A percentile compares a stretch with the other conserved stretches of the same genome.
Evolutionary conservation across 64 coral and sea anemone species (phyloP).

Genomic region (Actinia tenebrosa): DNA sequence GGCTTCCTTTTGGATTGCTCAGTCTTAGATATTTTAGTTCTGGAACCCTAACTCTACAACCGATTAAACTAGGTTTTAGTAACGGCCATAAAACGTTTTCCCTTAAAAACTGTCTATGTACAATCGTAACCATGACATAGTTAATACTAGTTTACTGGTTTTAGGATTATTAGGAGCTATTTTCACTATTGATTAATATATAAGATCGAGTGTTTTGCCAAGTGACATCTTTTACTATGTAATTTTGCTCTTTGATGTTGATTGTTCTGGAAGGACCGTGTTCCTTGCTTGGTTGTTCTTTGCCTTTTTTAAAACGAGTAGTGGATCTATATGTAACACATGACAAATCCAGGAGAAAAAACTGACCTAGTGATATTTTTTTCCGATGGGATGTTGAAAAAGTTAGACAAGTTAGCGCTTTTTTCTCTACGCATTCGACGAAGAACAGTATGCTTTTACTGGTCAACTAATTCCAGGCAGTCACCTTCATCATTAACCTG

Average conservation of each 20-base stretch:
- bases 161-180: too few relatives aligned
- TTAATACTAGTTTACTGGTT: background rate
- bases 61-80: background rate
- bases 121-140: background rate
- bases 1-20: background rate
- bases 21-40: background rate
- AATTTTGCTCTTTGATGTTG: too few relatives aligned
- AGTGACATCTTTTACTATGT: too few relatives aligned
- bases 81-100: background rate
- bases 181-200: too few relatives aligned
- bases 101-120: background rate
- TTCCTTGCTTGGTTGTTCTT: too few relatives aligned
- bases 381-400: background rate
- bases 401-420: background rate
- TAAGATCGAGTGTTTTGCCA: too few relatives aligned
- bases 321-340: too few relatives aligned
- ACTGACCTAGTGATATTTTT: too few relatives aligned
- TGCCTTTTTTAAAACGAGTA: too few relatives aligned
- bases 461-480: constrained; percentile 22
- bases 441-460: background rate
- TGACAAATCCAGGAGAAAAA: too few relatives aligned
- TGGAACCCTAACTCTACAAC: background rate
- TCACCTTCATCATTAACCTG: constrained; percentile 9
- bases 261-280: too few relatives aligned
- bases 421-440: background rate